Percentiles rank a stretch among this genome's conserved stretches.
phyloP scores from a whole-genome alignment of 2,113 vertebrate genomes.

The Bambusicola thoracicus region DNA sequence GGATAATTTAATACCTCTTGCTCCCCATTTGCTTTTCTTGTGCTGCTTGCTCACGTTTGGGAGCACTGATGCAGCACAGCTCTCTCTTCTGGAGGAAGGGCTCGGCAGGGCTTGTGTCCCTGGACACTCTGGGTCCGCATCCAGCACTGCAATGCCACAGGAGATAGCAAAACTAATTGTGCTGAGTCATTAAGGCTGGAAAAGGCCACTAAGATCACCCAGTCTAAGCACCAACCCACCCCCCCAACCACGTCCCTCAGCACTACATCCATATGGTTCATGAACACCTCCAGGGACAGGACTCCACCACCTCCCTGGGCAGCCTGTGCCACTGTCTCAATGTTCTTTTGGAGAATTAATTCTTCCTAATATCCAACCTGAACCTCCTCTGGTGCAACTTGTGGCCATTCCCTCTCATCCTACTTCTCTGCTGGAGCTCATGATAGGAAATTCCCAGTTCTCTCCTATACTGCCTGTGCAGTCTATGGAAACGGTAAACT shows the following conservation, averaged over 20 bases:
- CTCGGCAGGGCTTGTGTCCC: neutral
- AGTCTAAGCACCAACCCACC: too few species aligned
- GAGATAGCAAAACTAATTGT: neutral
- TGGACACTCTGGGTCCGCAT: rapidly evolving
- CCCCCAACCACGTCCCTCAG: too few species aligned
- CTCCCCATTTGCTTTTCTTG: neutral
- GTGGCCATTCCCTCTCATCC: too few species aligned
- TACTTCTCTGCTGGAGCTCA: neutral
- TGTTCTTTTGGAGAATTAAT: too few species aligned
- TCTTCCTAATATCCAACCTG: too few species aligned
- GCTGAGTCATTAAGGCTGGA: too few species aligned
- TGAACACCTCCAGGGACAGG: too few species aligned
- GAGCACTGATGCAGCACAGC: neutral
- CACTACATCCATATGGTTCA: too few species aligned
- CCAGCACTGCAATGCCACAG: neutral
- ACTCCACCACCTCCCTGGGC: too few species aligned
- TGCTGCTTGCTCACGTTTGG: neutral
- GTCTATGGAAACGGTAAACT: neutral
- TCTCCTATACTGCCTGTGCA: neutral
- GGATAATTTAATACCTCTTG: neutral
- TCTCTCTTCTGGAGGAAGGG: neutral
- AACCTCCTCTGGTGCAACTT: too few species aligned
- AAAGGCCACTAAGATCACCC: too few species aligned
- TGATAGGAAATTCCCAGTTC: neutral
- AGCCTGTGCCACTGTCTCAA: too few species aligned